phyloP scores from a whole-genome alignment of 2,113 vertebrate genomes.

The Neolamprologus fasciatus region DNA sequence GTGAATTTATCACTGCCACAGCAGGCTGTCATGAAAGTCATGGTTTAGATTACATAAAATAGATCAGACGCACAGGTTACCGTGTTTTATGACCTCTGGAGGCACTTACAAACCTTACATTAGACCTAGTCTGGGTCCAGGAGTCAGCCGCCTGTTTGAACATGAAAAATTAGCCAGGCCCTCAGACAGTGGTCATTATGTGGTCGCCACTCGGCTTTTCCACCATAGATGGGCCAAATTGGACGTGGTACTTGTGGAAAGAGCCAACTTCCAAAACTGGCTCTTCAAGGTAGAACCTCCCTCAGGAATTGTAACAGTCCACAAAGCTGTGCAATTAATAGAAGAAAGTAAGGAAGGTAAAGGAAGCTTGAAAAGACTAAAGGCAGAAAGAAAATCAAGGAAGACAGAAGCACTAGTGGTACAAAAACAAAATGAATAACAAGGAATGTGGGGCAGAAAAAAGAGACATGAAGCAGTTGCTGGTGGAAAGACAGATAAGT shows the following conservation, averaged over 20 bases:
- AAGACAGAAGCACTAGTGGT: neutral
- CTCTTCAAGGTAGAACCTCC: conserved; percentile 54
- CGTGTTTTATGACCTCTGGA: conserved; percentile 56
- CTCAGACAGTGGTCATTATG: conserved; percentile 70
- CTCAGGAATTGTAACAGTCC: conserved; percentile 31
- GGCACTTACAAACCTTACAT: conserved; percentile 52
- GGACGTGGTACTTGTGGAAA: conserved; percentile 39
- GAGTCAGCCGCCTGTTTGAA: conserved; percentile 60
- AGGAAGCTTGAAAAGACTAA: neutral
- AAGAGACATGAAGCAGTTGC: neutral
- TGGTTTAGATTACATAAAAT: conserved; percentile 16
- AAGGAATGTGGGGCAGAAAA: neutral
- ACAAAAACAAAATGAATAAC: neutral
- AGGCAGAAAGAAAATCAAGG: neutral
- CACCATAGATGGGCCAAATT: conserved; percentile 61
- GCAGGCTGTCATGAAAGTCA: neutral
- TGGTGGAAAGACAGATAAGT: neutral
- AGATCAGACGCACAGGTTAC: conserved; percentile 40
- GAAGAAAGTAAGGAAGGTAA: conserved; percentile 7
- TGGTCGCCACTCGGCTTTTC: conserved; percentile 60
- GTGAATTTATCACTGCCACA: neutral
- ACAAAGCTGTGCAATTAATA: conserved; percentile 62
- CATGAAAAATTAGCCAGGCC: conserved; percentile 68
- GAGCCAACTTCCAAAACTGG: conserved; percentile 58
- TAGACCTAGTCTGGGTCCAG: conserved; percentile 44